Evolutionary conservation across 2,113 vertebrate species (phyloP).

Genomic region (Corydoras sp.): DNA sequence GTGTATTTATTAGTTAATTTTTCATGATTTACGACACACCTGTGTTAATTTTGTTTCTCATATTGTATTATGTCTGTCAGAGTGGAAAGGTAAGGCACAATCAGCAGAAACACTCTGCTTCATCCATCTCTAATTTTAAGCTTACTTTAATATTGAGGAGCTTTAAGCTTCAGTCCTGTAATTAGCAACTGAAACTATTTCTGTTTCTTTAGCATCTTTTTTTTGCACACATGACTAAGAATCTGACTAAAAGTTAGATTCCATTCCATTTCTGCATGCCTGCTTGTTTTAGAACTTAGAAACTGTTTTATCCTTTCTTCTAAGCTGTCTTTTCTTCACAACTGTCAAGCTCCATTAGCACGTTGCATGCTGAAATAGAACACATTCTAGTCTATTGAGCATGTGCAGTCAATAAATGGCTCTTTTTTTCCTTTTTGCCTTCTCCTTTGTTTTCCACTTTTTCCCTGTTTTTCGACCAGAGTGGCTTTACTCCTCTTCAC

Average conservation of each 20-base stretch:
- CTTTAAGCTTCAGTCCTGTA: conserved; percentile 37
- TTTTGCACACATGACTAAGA: conserved; percentile 6
- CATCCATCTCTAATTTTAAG: conserved; percentile 20
- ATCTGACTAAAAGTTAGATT: not conserved
- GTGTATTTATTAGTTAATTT: too few species aligned
- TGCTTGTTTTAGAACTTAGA: conserved; percentile 17
- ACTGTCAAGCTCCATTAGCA: conserved; percentile 10
- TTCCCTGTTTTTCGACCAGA: conserved; percentile 61
- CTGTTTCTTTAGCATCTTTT: conserved; percentile 14
- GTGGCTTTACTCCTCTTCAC: conserved; percentile 96
- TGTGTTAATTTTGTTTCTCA: conserved; percentile 69
- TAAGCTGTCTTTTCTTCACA: conserved; percentile 14
- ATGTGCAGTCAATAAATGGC: not conserved
- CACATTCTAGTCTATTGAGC: not conserved
- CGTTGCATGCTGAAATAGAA: not conserved
- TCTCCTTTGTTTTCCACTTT: too few species aligned
- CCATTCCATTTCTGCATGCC: conserved; percentile 24
- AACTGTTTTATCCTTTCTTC: too few species aligned
- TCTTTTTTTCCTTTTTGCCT: not conserved
- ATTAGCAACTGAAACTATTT: conserved; percentile 14
- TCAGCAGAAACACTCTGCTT: not conserved
- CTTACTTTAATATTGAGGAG: conserved; percentile 20
- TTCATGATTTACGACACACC: conserved; percentile 34
- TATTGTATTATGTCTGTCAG: conserved; percentile 71
- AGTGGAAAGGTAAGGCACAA: conserved; percentile 72